Conservation (phyloP, 2,797 vertebrate genomes). For the Limnodromus scolopaceus region DNA sequence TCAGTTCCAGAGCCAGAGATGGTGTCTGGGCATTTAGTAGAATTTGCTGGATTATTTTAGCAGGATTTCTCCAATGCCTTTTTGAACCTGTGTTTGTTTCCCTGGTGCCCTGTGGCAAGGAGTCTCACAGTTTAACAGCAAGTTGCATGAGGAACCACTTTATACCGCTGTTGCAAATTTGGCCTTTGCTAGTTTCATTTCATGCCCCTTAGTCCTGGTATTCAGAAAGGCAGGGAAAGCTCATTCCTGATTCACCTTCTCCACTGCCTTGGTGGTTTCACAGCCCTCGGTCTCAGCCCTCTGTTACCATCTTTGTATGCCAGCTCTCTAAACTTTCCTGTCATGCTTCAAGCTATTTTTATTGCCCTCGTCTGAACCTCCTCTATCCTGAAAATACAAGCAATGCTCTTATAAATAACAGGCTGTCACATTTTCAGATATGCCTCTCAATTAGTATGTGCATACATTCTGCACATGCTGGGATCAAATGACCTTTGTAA, state of each 20-base stretch:
- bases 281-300: not conserved
- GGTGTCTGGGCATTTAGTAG: not conserved
- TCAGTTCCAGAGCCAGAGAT: not conserved
- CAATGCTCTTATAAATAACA: not conserved
- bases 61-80: not conserved
- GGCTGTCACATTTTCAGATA: conserved; percentile 7
- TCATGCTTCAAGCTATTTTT: not conserved
- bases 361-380: not conserved
- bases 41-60: not conserved
- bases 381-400: not conserved
- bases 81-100: not conserved
- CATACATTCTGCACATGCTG: conserved; percentile 34
- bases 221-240: not conserved
- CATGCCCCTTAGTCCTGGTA: not conserved
- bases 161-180: not conserved
- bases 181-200: not conserved
- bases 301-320: not conserved
- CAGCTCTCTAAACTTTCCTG: not conserved
- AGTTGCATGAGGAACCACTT: not conserved
- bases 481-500: conserved; percentile 56
- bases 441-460: conserved; percentile 22
- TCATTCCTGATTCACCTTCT: not conserved
- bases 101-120: not conserved
- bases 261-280: not conserved
- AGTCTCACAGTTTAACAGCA: not conserved